Conservation (phyloP, 2,797 vertebrate genomes). For the Acanthurus tractus region DNA sequence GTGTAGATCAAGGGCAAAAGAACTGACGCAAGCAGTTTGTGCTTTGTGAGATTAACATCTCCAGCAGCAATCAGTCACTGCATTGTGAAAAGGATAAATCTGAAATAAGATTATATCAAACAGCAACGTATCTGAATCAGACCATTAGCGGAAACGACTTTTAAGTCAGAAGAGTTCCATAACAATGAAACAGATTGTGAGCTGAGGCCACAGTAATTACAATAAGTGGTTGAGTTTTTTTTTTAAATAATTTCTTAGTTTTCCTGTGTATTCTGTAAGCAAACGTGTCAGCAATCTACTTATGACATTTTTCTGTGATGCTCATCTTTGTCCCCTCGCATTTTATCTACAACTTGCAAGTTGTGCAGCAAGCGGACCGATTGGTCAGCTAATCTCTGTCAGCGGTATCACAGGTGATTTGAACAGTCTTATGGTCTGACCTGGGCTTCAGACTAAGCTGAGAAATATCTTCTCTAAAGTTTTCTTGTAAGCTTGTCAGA, state of each 20-base stretch:
- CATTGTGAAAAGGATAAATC: neutral
- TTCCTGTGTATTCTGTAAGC: neutral
- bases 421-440: constrained; percentile 44
- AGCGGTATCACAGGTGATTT: neutral
- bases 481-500: neutral
- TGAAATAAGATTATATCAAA: neutral
- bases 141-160: neutral
- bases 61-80: neutral
- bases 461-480: constrained; percentile 4
- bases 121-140: neutral
- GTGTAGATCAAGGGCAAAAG: constrained; percentile 3
- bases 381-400: neutral
- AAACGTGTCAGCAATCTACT: neutral
- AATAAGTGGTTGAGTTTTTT: neutral
- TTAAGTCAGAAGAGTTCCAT: neutral
- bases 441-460: constrained; percentile 42
- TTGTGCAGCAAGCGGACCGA: neutral
- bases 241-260: neutral
- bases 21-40: constrained; percentile 2
- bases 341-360: neutral
- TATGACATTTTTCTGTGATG: neutral
- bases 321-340: neutral
- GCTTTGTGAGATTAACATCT: constrained; percentile 1
- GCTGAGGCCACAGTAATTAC: neutral
- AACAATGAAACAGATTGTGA: neutral